Evolutionary conservation across 2,113 vertebrate genomes (phyloP), one percentile per base, ranked within the genome.

Genomic region (Paraplagusia blochii): DNA sequence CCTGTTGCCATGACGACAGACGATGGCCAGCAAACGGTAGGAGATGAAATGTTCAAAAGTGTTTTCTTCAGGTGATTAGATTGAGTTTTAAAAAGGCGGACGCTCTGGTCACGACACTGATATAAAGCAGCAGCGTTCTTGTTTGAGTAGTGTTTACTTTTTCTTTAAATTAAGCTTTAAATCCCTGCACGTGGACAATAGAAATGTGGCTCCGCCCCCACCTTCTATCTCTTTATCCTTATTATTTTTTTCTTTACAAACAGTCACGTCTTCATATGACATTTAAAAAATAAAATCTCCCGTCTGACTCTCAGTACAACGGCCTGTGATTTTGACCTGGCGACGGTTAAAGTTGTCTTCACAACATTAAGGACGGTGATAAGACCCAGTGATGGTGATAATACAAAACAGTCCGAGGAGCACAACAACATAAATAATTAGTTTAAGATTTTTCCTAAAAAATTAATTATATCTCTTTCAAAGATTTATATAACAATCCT

Each of bases 261-360:
- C 63, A 53, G 43, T 62, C 34, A 42, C 58, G 53, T 73, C 45
- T 73, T 69, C 72, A 77, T 74, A 47, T 5, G 45, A 71, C 66
- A 15, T 72, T 74, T 47, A 71, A 83, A n/a, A 85, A 83, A 86
- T 69, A 77, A 70, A 74, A 71, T 50, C 40, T 70, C 33, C 38
- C 43, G 6, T 22, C 36, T 60, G 2, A 19, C 50, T 62, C 42
- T 17, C 44, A 22, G 0, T 13, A 22, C 46, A 53, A 75, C 36
- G 22, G 54, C 69, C 46, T n/a, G 62, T 4, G 38, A 60, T 70
- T 73, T 53, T 5, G 42, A 35, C 12, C 35, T 44, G 43, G 40
- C 43, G 17, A 42, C 42, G 39, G 51, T 58, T 75, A 54, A 58
- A 29, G 65, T 58, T 16, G 53, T 56, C 50, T 72, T 43, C 38